A percentile compares a stretch with the other conserved stretches of the same genome.
These are phyloP conservation scores for Drosophila tanythrix DNA, from an alignment of 2,888 invertebrate species.

Conservation along the genomic window DNA sequence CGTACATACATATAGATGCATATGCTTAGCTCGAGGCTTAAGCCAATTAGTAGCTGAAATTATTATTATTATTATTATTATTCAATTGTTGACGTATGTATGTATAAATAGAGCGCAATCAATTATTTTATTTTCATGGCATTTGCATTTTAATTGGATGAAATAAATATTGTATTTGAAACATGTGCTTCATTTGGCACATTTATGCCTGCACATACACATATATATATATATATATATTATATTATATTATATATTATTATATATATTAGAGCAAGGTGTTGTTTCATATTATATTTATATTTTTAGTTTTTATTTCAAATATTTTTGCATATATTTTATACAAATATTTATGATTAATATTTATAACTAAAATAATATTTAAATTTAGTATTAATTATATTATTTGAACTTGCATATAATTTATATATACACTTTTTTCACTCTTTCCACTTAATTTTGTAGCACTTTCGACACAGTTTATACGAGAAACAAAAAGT, in stretches of 20 bases:
- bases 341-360: background rate
- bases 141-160: background rate
- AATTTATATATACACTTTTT: background rate
- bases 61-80: background rate
- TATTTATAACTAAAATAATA: background rate
- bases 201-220: no score
- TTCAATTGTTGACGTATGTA: slow-evolving; percentile 5
- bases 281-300: background rate
- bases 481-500: background rate
- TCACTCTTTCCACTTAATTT: slow-evolving; percentile 15
- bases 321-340: background rate
- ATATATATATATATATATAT: background rate
- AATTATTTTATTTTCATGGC: background rate
- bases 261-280: background rate
- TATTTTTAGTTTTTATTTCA: background rate
- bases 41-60: slow-evolving; percentile 48
- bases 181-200: no score
- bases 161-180: no score
- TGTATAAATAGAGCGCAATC: background rate
- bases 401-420: background rate
- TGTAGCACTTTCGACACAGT: slow-evolving; percentile 1
- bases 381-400: background rate
- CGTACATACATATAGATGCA: slow-evolving; percentile 62
- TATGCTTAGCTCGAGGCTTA: slow-evolving; percentile 31
- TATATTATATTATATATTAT: no score